Evolutionary conservation across 1,140 invertebrate genomes (phyloP), one percentile per base, ranked within the genome.

Genomic region (Drosophila eugracilis): DNA sequence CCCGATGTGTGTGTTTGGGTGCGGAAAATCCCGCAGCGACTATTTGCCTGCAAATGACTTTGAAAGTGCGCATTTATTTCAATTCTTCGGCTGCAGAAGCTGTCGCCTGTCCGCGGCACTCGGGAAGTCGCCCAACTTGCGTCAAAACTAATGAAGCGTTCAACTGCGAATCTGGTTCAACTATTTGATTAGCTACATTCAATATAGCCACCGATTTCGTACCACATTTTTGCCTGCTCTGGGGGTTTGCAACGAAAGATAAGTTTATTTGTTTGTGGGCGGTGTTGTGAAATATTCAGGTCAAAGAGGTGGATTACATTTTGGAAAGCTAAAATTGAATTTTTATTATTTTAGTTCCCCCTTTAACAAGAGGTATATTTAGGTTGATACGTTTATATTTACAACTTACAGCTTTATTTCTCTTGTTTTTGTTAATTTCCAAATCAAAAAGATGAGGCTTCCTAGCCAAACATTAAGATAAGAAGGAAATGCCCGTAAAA

Each of bases 31-130:
- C 71, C 60, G 53, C 62, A 48, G 74, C 37, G 63, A 76, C 72
- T 70, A 79, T 80, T 79, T 80, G 77, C 76, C 76, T 75, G 76
- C 76, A 80, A 80, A 80, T 80, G 71, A 80, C 77, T 79, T 80
- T 80, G 76, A 80, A 80, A 80, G 71, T 65, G 75, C 71, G 76
- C 75, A 79, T 79, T 80, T 74, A 80, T 80, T 79, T 80, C 76
- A 80, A 79, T 80, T 80, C 73, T 44, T 57, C 5, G 36, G 36
- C 34, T 36, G 39, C 36, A 54, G 32, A 28, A 52, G 55, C 30
- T 73, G 57, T 63, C 55, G 53, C 62, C 54, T 57, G 57, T 58
- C 59, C 21, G 6, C 45, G 15, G 28, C 45, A 52, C 32, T 24
- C 62, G 48, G 32, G 21, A 66, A 14, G 21, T 22, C 3, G n/a